Percentiles rank a stretch among this genome's conserved stretches.
These are phyloP conservation scores for Dolichopus griseipennis DNA, from an alignment of 2,888 invertebrate species.

Conservation along the genomic window DNA sequence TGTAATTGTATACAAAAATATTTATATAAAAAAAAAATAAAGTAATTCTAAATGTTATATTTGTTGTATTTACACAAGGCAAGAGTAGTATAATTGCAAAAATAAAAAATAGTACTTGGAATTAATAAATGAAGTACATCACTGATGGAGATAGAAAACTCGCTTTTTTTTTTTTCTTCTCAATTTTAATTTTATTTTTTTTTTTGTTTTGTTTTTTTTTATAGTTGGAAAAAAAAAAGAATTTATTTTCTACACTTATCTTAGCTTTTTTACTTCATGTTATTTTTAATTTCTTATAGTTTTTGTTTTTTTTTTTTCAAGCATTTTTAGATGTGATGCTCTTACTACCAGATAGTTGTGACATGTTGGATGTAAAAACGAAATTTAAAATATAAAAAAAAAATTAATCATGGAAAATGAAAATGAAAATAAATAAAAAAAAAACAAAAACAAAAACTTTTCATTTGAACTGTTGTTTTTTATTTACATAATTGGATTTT, in stretches of 20 bases:
- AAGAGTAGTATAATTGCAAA: not conserved
- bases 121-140: not conserved
- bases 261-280: not conserved
- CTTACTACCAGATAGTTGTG: not conserved
- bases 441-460: no score
- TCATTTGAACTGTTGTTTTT: no score
- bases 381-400: not conserved
- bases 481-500: no score
- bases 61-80: no score
- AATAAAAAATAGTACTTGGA: not conserved
- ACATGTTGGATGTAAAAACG: not conserved
- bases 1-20: no score
- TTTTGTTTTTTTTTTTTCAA: not conserved
- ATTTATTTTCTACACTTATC: not conserved
- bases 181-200: not conserved
- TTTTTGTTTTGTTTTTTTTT: no score
- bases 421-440: no score
- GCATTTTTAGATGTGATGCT: no score
- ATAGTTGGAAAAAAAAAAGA: not conserved
- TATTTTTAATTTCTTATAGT: not conserved
- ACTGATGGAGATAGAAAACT: not conserved
- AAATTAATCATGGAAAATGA: no score
- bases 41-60: not conserved
- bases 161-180: not conserved
- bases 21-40: not conserved